Percentiles rank a stretch among this genome's conserved stretches.
Evolutionary conservation across 2,888 invertebrate species (phyloP).

Genomic region (Drosophila barbarae): DNA sequence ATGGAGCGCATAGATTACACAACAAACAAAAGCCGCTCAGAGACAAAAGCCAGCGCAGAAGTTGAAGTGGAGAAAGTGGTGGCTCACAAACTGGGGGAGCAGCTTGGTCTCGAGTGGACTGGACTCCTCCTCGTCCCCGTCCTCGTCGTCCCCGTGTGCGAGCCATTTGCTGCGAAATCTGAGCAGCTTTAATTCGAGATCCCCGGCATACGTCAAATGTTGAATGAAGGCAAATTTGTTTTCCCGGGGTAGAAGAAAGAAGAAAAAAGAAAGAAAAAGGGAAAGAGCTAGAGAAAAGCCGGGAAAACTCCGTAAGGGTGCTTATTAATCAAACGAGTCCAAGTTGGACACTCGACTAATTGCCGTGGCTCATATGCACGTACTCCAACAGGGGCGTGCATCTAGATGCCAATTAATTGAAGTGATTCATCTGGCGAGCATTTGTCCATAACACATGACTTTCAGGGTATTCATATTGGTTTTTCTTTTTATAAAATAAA

Average conservation of each 20-base stretch:
- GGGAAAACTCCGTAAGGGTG: conserved; percentile 49
- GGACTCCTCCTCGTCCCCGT: not conserved
- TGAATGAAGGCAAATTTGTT: conserved; percentile 73
- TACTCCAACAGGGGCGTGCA: conserved; percentile 1
- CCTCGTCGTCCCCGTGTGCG: conserved; percentile 16
- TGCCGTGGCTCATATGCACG: conserved; percentile 31
- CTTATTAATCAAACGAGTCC: conserved; percentile 65
- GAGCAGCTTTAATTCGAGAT: conserved; percentile 67
- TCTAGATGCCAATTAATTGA: conserved; percentile 23
- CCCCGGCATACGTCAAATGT: conserved; percentile 62
- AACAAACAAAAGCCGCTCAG: conserved; percentile 72
- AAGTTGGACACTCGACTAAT: conserved; percentile 37
- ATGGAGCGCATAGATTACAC: conserved; percentile 75
- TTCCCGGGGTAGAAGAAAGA: conserved; percentile 10
- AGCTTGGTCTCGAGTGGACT: not conserved
- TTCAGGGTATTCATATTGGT: not conserved
- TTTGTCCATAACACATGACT: conserved; percentile 4
- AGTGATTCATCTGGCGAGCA: conserved; percentile 24
- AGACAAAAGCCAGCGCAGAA: conserved; percentile 49
- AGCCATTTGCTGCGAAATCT: conserved; percentile 57
- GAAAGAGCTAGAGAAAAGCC: conserved; percentile 33
- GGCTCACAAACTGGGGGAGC: conserved; percentile 3
- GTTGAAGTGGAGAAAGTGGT: conserved; percentile 30
- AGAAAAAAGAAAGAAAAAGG: conserved; percentile 9
- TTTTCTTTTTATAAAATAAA: not conserved